phyloP scores from a whole-genome alignment of 2,113 vertebrate genomes.

The Nymphicus hollandicus region DNA sequence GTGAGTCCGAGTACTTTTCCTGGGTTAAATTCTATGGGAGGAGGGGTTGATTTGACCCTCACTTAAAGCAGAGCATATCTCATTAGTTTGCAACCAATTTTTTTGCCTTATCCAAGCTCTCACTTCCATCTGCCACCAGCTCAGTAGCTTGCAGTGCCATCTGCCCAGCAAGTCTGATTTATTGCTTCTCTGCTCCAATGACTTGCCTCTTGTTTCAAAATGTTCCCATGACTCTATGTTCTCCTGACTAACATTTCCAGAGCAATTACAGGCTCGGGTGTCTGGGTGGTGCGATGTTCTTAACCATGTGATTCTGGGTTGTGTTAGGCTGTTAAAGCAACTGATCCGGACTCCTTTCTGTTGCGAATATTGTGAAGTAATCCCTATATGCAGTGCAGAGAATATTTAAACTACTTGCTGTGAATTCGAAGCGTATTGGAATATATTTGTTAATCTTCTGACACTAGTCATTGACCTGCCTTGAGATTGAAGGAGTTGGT shows the following conservation, averaged over 20 bases:
- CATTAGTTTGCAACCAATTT: slow-evolving; percentile 54
- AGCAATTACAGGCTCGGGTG: background rate
- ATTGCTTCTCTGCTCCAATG: slow-evolving; percentile 12
- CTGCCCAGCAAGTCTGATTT: slow-evolving; percentile 49
- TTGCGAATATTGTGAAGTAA: background rate
- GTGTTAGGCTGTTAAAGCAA: background rate
- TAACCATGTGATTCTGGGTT: background rate
- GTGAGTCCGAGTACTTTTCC: background rate
- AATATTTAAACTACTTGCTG: background rate
- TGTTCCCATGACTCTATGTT: slow-evolving; percentile 13
- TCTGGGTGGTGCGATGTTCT: background rate
- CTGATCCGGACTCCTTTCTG: background rate
- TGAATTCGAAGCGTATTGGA: background rate
- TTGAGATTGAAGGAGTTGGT: background rate
- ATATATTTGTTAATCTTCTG: background rate
- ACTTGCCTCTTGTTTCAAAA: slow-evolving; percentile 13
- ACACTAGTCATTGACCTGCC: background rate
- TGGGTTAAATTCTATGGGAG: background rate
- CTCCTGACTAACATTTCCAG: slow-evolving; percentile 10
- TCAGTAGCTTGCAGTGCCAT: slow-evolving; percentile 43
- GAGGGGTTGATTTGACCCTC: background rate
- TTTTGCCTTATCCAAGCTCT: slow-evolving; percentile 11
- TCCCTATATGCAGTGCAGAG: background rate
- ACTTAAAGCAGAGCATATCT: background rate
- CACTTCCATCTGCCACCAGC: slow-evolving; percentile 62